phyloP scores from a whole-genome alignment of 1,140 invertebrate species.

The Rhopalosiphum maidis region DNA sequence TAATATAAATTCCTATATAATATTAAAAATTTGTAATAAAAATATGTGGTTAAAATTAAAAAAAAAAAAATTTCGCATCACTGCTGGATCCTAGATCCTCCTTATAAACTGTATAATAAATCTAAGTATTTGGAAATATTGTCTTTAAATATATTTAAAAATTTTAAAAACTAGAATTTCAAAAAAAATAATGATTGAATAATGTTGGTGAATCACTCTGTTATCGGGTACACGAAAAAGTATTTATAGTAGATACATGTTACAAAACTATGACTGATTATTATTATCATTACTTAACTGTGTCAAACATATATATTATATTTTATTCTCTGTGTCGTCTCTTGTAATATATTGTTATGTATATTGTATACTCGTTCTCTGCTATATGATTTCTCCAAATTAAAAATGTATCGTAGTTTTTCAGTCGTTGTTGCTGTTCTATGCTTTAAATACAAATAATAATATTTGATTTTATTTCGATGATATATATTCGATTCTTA shows the following conservation, averaged over 20 bases:
- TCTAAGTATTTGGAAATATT: neutral
- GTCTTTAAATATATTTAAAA: neutral
- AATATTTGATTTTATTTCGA: neutral
- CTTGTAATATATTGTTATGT: neutral
- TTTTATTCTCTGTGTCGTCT: neutral
- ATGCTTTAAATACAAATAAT: neutral
- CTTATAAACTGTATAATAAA: neutral
- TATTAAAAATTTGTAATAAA: no score
- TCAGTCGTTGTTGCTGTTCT: neutral
- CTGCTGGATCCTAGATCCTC: neutral
- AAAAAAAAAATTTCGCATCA: no score
- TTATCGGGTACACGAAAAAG: neutral
- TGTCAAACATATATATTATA: neutral
- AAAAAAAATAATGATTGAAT: neutral
- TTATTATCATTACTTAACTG: neutral
- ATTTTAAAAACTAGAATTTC: neutral
- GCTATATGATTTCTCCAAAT: neutral
- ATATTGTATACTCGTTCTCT: neutral
- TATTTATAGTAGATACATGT: no score
- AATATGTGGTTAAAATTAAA: no score
- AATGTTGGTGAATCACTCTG: neutral
- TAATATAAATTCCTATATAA: no score
- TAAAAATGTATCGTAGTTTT: neutral
- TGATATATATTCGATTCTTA: neutral
- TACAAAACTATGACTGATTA: neutral